A percentile compares a stretch with the other conserved stretches of the same genome.
phyloP scores from a whole-genome alignment of 1,140 invertebrate genomes.

The Drosophila ambigua region DNA sequence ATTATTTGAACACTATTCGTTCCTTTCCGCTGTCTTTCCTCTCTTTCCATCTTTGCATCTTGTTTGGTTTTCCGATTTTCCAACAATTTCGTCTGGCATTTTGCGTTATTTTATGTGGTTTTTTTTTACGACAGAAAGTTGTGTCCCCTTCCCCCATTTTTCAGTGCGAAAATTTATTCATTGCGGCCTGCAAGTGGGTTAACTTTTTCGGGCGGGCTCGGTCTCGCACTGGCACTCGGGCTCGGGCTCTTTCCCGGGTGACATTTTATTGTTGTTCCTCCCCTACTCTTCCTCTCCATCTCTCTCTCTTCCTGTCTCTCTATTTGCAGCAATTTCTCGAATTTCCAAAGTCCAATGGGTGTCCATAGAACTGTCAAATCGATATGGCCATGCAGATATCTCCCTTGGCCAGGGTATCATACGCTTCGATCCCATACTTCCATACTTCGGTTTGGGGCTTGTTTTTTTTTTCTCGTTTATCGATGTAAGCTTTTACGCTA shows the following conservation, averaged over 20 bases:
- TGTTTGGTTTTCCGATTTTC: not conserved
- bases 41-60: no score
- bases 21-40: no score
- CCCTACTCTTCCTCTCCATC: not conserved
- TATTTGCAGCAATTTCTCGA: not conserved
- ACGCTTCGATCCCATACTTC: not conserved
- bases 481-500: slow-evolving; percentile 60
- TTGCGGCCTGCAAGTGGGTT: slow-evolving; percentile 63
- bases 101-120: not conserved
- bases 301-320: not conserved
- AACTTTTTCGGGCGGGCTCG: slow-evolving; percentile 47
- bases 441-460: slow-evolving; percentile 8
- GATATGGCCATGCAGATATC: no score
- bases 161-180: slow-evolving; percentile 52
- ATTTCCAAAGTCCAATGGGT: no score
- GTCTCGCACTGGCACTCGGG: slow-evolving; percentile 33
- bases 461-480: slow-evolving; percentile 11
- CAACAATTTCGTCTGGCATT: not conserved
- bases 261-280: slow-evolving; percentile 48
- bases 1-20: no score
- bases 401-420: no score
- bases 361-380: no score
- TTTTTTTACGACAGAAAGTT: slow-evolving; percentile 25
- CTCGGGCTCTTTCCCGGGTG: slow-evolving; percentile 42
- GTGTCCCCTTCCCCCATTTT: slow-evolving; percentile 1